Evolutionary conservation across 2,113 vertebrate species (phyloP).

Genomic region (Clupea harengus): DNA sequence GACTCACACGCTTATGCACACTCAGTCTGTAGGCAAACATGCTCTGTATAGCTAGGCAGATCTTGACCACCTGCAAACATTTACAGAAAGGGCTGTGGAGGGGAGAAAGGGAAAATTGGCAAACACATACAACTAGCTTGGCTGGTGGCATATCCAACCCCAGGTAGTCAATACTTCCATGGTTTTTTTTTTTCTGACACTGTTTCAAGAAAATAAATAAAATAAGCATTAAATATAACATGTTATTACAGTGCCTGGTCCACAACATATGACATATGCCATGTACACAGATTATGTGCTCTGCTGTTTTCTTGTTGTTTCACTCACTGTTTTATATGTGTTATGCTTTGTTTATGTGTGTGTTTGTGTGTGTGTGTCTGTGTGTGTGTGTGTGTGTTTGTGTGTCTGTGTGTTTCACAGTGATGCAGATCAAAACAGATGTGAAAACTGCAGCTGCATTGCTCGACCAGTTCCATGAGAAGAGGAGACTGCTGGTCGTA

Average conservation of each 20-base stretch:
- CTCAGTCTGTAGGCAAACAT: background rate
- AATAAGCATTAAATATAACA: too few relatives aligned
- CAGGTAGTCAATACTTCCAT: background rate
- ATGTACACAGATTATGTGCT: background rate
- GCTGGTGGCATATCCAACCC: background rate
- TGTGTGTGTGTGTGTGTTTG: background rate
- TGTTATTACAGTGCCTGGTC: too few relatives aligned
- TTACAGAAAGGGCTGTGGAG: slow-evolving; percentile 5
- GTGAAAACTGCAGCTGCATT: slow-evolving; percentile 80
- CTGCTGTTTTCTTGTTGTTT: background rate
- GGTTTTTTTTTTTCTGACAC: background rate
- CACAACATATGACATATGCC: too few relatives aligned
- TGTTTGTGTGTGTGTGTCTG: background rate
- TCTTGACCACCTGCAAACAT: background rate
- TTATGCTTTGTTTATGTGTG: background rate
- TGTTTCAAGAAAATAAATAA: too few relatives aligned
- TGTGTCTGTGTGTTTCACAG: slow-evolving; percentile 60
- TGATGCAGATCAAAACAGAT: slow-evolving; percentile 82
- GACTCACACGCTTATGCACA: background rate
- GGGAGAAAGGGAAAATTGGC: background rate
- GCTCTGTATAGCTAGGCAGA: background rate
- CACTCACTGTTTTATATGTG: background rate
- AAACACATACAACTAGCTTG: background rate
- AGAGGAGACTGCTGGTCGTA: slow-evolving; percentile 84
- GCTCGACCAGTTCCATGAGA: slow-evolving; percentile 91